Conservation (phyloP, 92 coral and sea anemone genomes). For the Zoanthus gigantus region DNA sequence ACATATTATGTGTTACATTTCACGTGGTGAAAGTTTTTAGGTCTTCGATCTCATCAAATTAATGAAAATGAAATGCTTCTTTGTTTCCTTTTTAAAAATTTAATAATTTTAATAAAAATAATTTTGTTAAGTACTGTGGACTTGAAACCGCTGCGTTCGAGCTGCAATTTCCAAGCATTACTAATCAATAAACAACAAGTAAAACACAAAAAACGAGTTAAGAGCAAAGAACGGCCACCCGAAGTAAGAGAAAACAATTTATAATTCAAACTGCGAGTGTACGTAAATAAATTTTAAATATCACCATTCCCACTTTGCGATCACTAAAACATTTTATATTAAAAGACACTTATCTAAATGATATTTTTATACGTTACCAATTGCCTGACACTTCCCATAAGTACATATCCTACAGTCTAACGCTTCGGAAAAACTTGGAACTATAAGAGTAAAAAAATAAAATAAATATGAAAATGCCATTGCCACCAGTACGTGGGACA, state of each 20-base stretch:
- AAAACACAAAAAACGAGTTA: neutral
- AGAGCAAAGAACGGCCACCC: slow-evolving; percentile 41
- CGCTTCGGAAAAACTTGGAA: slow-evolving; percentile 81
- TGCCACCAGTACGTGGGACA: neutral
- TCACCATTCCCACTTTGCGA: neutral
- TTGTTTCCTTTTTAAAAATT: too few species aligned
- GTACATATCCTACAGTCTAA: slow-evolving; percentile 81
- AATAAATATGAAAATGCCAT: slow-evolving; percentile 1
- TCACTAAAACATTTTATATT: neutral
- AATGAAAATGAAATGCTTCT: too few species aligned
- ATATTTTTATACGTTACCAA: slow-evolving; percentile 61
- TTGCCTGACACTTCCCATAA: slow-evolving; percentile 82
- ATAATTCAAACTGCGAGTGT: slow-evolving; percentile 28
- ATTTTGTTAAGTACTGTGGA: too few species aligned
- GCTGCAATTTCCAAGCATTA: neutral
- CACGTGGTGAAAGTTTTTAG: too few species aligned
- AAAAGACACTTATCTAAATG: too few species aligned
- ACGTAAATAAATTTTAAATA: neutral
- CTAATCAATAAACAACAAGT: neutral
- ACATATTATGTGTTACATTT: too few species aligned
- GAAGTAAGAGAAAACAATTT: slow-evolving; percentile 26
- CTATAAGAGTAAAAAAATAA: slow-evolving; percentile 39
- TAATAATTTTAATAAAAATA: too few species aligned
- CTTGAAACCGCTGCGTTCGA: neutral
- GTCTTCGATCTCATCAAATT: too few species aligned